phyloP scores from a whole-genome alignment of 2,113 vertebrate genomes.

The Murina feae region DNA sequence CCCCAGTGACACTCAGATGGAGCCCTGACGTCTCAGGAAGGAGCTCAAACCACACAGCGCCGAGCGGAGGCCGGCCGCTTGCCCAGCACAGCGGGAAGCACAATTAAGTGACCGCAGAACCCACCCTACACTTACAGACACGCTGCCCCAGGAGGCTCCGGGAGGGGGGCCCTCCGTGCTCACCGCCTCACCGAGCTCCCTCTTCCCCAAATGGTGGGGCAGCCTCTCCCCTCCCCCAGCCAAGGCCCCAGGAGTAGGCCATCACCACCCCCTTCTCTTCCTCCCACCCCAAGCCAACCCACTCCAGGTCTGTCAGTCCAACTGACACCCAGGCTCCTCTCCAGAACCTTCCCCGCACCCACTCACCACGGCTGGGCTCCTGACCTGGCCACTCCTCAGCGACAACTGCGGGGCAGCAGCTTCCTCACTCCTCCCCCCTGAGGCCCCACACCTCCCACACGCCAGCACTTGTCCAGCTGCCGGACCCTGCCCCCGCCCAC shows the following conservation, averaged over 20 bases:
- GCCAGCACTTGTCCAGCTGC: background rate
- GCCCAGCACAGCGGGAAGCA: too few relatives aligned
- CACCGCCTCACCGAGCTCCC: background rate
- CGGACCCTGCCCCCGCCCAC: background rate
- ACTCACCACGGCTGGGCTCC: background rate
- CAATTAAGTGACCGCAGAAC: background rate
- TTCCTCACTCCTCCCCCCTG: fast-evolving
- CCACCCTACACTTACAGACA: background rate
- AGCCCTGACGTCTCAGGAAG: background rate
- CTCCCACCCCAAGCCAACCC: background rate
- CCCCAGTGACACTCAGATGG: background rate
- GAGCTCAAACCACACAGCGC: too few relatives aligned
- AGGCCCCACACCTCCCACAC: background rate
- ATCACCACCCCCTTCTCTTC: background rate
- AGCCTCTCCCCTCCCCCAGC: background rate
- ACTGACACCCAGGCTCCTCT: background rate
- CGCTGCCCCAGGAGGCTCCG: background rate
- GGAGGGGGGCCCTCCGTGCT: fast-evolving
- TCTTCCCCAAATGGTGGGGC: fast-evolving
- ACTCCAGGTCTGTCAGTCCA: background rate
- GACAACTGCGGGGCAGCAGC: background rate
- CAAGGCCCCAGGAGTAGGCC: background rate
- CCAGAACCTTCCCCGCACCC: background rate
- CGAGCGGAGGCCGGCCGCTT: background rate
- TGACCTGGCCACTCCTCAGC: background rate